Conservation (phyloP, 1,140 invertebrate species). For the Drosophila leontia region DNA sequence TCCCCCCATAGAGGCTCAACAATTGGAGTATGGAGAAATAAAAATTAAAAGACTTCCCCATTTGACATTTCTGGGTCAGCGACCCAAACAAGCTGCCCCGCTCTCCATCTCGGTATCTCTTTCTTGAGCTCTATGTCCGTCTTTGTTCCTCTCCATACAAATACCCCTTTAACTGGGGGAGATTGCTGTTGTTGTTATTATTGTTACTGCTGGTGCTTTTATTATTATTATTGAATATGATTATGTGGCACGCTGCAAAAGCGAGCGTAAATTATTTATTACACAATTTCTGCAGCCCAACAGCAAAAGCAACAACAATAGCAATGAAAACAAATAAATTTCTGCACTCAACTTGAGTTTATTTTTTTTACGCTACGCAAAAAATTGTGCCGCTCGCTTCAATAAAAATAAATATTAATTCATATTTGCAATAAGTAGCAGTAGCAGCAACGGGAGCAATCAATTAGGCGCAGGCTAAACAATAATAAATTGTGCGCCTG, state of each 20-base stretch:
- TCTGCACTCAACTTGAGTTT: conserved; percentile 57
- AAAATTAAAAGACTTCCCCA: conserved; percentile 78
- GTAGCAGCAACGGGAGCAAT: conserved; percentile 44
- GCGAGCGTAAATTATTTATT: conserved; percentile 80
- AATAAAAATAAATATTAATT: conserved; percentile 81
- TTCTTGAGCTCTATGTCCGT: conserved; percentile 5
- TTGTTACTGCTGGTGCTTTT: conserved; percentile 35
- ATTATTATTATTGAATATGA: conserved; percentile 80
- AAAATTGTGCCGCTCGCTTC: conserved; percentile 63
- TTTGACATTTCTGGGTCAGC: conserved; percentile 85
- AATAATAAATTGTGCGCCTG: conserved; percentile 72
- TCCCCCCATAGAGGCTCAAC: conserved; percentile 1
- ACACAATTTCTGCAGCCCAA: conserved; percentile 65
- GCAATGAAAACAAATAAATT: conserved; percentile 66
- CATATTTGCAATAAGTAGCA: conserved; percentile 70
- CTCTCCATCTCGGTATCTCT: background rate
- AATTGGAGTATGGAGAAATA: conserved; percentile 40
- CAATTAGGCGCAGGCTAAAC: conserved; percentile 70
- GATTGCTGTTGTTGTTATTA: conserved; percentile 44
- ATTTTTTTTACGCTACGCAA: conserved; percentile 48
- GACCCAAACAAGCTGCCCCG: conserved; percentile 71
- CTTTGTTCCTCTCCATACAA: background rate
- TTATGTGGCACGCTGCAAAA: conserved; percentile 82
- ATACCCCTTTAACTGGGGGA: conserved; percentile 23
- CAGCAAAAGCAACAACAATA: conserved; percentile 24